Evolutionary conservation across 2,797 vertebrate species (phyloP), one percentile per base, ranked within the genome.

Genomic region (Argyrosomus regius): DNA sequence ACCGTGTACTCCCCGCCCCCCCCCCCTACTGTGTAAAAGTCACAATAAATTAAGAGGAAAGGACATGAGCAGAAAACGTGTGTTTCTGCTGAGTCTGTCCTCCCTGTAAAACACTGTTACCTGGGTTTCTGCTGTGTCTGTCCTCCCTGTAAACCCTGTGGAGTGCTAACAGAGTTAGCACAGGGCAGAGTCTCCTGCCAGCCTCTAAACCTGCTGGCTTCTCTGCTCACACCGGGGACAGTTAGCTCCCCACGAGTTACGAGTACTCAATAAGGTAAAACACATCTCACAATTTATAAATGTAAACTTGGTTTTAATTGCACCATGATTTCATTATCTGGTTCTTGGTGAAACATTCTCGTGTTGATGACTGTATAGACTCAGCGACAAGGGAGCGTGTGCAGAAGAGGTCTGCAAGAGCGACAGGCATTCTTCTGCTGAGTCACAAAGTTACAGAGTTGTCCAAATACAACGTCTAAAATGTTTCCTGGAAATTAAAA

Each of bases 221-320:
- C 72, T 72, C 82, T 14, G 80, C 77, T 80, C 61, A 53, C 81
- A 48, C 72, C 6, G 49, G 56, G 69, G 72, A 45, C 56, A 48
- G 59, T 56, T 28, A 22, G 49, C 78, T 64, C 70, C 77, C 74
- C 62, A 54, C 63, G 54, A 39, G 69, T 54, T 59, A 66, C 8
- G 50, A 84, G 26, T 66, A 84, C 80, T 81, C 58, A 77, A 86
- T 72, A 88, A 89, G 75, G 73, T 86, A 89, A 91, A 83, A 90
- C 83, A 87, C 75, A 85, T 87, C 86, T 86, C 87, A 89, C 76
- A 62, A 83, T 89, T 90, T 90, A 84, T 83, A 89, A 92, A 94
- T 94, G 93, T 94, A 95, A 95, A 95, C 94, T 87, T 79, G 89
- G 70, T 93, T 91, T 39, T 87, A 86, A 90, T 88, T 92, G 90